Conservation (phyloP, 2,113 vertebrate species). For the Paedocypris sp. region DNA sequence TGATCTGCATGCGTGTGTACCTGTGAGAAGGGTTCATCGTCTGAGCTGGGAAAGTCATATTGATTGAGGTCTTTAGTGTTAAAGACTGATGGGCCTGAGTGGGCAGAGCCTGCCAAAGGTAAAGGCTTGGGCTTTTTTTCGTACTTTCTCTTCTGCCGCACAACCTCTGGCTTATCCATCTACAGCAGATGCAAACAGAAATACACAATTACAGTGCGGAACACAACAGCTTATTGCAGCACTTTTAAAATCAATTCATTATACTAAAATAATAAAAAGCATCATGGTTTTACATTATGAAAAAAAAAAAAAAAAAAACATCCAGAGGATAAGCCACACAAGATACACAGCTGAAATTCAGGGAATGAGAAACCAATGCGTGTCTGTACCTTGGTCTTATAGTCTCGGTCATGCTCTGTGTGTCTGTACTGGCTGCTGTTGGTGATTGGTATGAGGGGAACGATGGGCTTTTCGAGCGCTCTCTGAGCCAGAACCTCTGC, state of each 20-base stretch:
- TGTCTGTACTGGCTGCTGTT: constrained; percentile 84
- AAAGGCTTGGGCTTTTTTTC: constrained; percentile 93
- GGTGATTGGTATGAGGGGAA: constrained; percentile 80
- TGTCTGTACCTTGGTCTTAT: constrained; percentile 74
- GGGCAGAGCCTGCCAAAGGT: constrained; percentile 62
- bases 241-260: not conserved
- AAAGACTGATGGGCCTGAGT: constrained; percentile 79
- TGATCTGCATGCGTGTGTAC: constrained; percentile 44
- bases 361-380: no score
- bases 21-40: constrained; percentile 90
- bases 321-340: no score
- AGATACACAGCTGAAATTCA: no score
- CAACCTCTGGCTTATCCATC: constrained; percentile 67
- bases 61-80: constrained; percentile 96
- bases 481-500: constrained; percentile 92
- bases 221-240: no score
- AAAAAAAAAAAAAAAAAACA: no score
- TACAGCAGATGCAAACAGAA: not conserved
- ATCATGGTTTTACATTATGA: no score
- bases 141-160: constrained; percentile 91
- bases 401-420: constrained; percentile 80
- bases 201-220: not conserved
- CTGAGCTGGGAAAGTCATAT: constrained; percentile 96
- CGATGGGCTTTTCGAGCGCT: constrained; percentile 79
- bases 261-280: no score